A percentile compares a stretch with the other conserved stretches of the same genome.
These are phyloP conservation scores for Aleiodes leptofemur DNA, from an alignment of 2,888 invertebrate species.

Conservation along the genomic window DNA sequence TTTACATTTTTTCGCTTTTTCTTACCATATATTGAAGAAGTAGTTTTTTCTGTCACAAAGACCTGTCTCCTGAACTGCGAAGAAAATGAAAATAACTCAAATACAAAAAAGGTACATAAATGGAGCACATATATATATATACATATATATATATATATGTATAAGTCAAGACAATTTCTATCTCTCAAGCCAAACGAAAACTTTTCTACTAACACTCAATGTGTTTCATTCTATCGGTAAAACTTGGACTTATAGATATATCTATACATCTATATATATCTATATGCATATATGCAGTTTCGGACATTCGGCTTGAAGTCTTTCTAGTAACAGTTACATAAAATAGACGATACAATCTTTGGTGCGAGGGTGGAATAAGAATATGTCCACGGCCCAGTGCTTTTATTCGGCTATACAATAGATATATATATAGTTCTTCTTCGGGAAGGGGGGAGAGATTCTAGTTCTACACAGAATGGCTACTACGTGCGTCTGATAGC, in stretches of 20 bases:
- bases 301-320: neutral
- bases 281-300: no score
- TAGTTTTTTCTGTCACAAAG: no score
- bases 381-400: slow-evolving; percentile 37
- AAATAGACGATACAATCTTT: slow-evolving; percentile 31
- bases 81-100: no score
- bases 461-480: slow-evolving; percentile 39
- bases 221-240: slow-evolving; percentile 13
- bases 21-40: no score
- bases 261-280: no score
- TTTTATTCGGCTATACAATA: slow-evolving; percentile 18
- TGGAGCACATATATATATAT: no score
- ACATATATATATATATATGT: no score
- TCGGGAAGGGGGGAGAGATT: neutral
- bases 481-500: slow-evolving; percentile 44
- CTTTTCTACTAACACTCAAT: neutral
- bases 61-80: no score
- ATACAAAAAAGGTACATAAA: no score
- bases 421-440: neutral
- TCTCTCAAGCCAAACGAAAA: neutral
- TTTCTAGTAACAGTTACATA: slow-evolving; percentile 2
- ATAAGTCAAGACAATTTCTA: neutral
- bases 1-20: no score
- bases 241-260: slow-evolving; percentile 18
- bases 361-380: slow-evolving; percentile 45